These are phyloP conservation scores for Drosophila picticornis DNA, from an alignment of 2,888 invertebrate genomes.

Conservation along the genomic window DNA sequence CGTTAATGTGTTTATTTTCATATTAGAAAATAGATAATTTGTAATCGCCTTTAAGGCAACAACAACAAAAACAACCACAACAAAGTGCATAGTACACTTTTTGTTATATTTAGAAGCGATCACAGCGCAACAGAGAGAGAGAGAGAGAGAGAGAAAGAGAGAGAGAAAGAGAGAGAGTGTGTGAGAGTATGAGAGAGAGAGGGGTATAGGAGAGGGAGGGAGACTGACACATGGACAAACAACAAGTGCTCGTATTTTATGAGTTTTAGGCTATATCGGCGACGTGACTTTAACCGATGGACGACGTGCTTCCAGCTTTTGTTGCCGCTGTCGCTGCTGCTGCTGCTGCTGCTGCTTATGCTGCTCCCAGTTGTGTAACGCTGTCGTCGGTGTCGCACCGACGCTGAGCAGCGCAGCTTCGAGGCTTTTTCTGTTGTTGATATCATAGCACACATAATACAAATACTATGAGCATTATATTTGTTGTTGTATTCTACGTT, in stretches of 20 bases:
- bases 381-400: constrained; percentile 10
- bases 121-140: constrained; percentile 13
- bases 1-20: constrained; percentile 64
- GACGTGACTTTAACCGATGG: constrained; percentile 36
- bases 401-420: constrained; percentile 38
- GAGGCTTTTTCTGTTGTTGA: constrained; percentile 37
- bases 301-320: constrained; percentile 38
- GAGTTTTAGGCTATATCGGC: constrained; percentile 15
- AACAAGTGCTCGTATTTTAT: constrained; percentile 36
- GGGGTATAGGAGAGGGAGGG: not conserved
- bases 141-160: constrained; percentile 9
- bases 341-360: constrained; percentile 9
- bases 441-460: constrained; percentile 40
- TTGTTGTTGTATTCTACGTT: constrained; percentile 21
- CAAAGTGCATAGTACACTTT: constrained; percentile 70
- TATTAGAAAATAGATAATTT: constrained; percentile 71
- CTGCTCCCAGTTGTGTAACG: constrained; percentile 44
- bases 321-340: not conserved
- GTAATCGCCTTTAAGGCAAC: constrained; percentile 28
- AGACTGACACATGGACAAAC: constrained; percentile 13
- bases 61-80: constrained; percentile 3
- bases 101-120: constrained; percentile 23
- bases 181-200: constrained; percentile 1
- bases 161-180: constrained; percentile 2
- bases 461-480: constrained; percentile 8